Percentiles rank a stretch among this genome's conserved stretches.
phyloP scores from a whole-genome alignment of 1,140 invertebrate species.

The Eufriesea mexicana region DNA sequence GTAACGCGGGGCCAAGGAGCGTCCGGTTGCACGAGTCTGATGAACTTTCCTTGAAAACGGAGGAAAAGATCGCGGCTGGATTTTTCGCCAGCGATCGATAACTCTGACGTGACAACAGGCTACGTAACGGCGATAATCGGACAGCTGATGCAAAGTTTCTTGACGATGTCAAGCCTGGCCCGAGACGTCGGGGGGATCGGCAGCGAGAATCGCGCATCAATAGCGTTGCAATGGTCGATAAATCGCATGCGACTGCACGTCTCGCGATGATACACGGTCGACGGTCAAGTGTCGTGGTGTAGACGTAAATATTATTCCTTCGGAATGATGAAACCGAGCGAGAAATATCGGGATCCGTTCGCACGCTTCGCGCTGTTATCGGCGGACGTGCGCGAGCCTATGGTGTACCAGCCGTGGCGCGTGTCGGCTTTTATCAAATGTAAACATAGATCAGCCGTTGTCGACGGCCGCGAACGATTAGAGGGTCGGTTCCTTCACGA shows the following conservation, averaged over 20 bases:
- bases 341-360: neutral
- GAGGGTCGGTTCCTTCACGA: constrained; percentile 17
- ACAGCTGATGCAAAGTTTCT: too few species aligned
- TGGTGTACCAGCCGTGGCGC: constrained; percentile 61
- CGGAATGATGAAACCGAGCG: constrained; percentile 30
- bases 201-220: neutral
- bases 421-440: constrained; percentile 63
- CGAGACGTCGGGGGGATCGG: neutral
- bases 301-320: constrained; percentile 54
- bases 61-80: too few species aligned
- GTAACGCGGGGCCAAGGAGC: too few species aligned
- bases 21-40: too few species aligned
- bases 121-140: too few species aligned
- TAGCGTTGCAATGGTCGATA: neutral
- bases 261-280: constrained; percentile 10
- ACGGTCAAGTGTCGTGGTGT: neutral
- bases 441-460: constrained; percentile 44
- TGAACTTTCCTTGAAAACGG: too few species aligned
- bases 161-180: too few species aligned
- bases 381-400: neutral
- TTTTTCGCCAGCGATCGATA: too few species aligned
- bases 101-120: too few species aligned
- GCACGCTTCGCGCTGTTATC: constrained; percentile 39
- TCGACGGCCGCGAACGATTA: neutral
- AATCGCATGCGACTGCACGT: constrained; percentile 14